Evolutionary conservation across 2,797 vertebrate species (phyloP), one percentile per base, ranked within the genome.

Genomic region (Rhabdomys pumilio): DNA sequence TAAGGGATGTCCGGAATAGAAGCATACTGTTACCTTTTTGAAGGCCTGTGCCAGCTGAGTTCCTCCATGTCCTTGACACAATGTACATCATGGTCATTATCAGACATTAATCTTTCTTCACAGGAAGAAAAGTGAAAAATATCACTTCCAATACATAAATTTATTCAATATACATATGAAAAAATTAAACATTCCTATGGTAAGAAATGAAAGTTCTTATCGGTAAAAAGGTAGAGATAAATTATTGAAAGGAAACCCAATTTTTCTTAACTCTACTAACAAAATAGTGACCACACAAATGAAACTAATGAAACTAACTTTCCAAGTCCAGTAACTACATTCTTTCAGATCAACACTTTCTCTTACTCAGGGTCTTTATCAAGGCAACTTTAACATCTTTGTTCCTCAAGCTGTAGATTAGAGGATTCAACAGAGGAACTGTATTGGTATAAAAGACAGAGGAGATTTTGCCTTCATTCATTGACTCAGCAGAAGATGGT

Each of bases 391-490:
- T 67, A 67, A 86, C 63, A 67, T 86, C 63, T 53, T 86, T 86
- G 83, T 86, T 86, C 12, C 63, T 86, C 31, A 86, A 69, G 44
- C 63, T 86, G 10, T 86, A 86, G 22, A 86, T 86, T 86, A 86
- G 69, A 1, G 83, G 83, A 65, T 69, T 86, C 20, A 69, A 19
- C 44, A 86, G 63, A 69, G 83, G 83, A 69, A 53, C 83, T n/a
- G 83, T 44, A 83, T 73, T 95, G 38, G 85, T 96, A 2, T 96
- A 96, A 89, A 96, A 96, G 10, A 96, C 38, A 88, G 96, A 97
- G 41, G 89, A 97, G 17, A 92, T 82, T 93, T 96, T 96, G 4
- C 80, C 67, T 4, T 95, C 17, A 59, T 93, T 61, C 44, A 96
- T 41, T 24, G 91, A 93, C 22, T 20, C 53, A 17, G 17, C 38